Base-by-base conservation (phyloP, 1,140 invertebrate genomes). In the Drosophila pseudoobscura region DNA sequence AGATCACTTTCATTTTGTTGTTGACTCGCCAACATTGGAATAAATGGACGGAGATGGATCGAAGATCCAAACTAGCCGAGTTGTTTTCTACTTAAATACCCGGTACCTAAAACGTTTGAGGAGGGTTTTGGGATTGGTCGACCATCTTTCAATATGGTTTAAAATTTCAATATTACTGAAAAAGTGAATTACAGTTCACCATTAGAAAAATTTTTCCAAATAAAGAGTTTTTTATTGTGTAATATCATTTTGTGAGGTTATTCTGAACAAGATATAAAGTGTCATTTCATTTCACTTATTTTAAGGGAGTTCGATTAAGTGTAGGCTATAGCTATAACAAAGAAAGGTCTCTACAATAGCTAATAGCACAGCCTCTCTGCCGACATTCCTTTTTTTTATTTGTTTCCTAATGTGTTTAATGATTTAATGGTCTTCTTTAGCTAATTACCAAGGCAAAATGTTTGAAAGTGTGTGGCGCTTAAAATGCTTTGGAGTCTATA, bases 1-100 rank as follows among this genome's bases (percentile, higher is more conserved):
- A 74, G 71, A 74, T 74, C 71, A 74, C 71, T 74, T 74, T 74
- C 71, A 74, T 74, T 74, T 74, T 74, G 70, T 74, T 74, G 71
- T 74, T 65, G 71, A 74, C 56, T 65, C 39, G 43, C 47, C 9
- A 46, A 56, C 22, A 62, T 56, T 50, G 49, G 31, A 39, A 62
- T 71, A 72, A 60, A 54, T 3, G 24, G 58, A 61, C 50, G 51
- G 22, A 61, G 54, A 59, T 50, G 31, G 8, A 68, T 69, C 64
- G 50, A 47, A 53, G 17, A 55, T 39, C 43, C 51, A 29, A 56
- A 52, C n/a, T 24, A 35, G 13, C 43, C n/a, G 8, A 45, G 20
- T 45, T 45, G 26, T 22, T 55, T 49, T 66, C 17, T 7, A 46
- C 35, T 47, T 26, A 6, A 49, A 49, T 49, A 64, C 31, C 44